Evolutionary conservation across 2,888 invertebrate genomes (phyloP), one percentile per base, ranked within the genome.

Genomic region (Antheraea yamamai): DNA sequence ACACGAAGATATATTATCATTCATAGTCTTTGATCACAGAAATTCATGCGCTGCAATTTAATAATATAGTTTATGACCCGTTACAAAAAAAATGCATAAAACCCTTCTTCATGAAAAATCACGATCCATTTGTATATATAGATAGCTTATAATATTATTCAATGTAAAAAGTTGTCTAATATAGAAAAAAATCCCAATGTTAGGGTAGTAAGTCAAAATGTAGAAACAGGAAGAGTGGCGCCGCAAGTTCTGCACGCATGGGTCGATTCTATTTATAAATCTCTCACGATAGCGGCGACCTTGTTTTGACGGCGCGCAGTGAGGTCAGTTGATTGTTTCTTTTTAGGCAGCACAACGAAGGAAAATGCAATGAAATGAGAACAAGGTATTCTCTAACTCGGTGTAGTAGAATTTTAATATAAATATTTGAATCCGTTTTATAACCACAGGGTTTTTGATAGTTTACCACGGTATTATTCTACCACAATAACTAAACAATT

Each of bases 181-280:
- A 26, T 26, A 12, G 10, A 26, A 16, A 16, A 30, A 30, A 2
- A 1, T 16, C 66, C 4, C 14, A 20, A 23, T 39, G 39, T 30
- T 12, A 26, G n/a, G 39, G n/a, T 39, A 20, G 70, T 70, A 70
- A 70, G 70, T 39, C 6, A 39, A 70, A 39, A n/a, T 30, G 68
- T 61, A 61, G 47, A 30, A 74, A 30, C 71, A 70, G 47, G 74
- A 75, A 47, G 23, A 16, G 16, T 26, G 74, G 74, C 74, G 74
- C 74, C 74, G 71, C 39, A 47, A 75, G 30, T 71, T 61, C 74
- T 75, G 71, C 20, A 58, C 61, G 47, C 39, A 72, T 72, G 58
- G 71, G 72, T 75, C 72, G 58, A 75, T 61, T 71, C 72, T 75
- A 71, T 75, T 75, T 75, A 72, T 75, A 70, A 70, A 70, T 39